Evolutionary conservation across 1,140 invertebrate genomes (phyloP).

Genomic region (Samia ricini): DNA sequence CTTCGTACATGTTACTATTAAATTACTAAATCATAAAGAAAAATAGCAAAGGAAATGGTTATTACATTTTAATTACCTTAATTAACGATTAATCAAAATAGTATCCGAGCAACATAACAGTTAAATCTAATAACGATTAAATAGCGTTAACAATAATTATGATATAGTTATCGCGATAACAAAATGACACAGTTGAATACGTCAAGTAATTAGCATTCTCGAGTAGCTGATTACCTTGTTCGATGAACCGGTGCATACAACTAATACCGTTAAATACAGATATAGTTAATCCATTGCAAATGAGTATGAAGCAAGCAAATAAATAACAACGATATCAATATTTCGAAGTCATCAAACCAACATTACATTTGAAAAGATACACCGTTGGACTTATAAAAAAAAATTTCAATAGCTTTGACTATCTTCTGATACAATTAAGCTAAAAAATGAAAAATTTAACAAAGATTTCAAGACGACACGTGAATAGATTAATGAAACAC

Average conservation of each 20-base stretch:
- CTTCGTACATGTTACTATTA: no score
- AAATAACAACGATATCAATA: neutral
- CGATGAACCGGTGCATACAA: slow-evolving; percentile 32
- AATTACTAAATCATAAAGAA: no score
- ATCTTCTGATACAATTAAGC: no score
- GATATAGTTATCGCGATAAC: slow-evolving; percentile 6
- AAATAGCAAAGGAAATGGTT: no score
- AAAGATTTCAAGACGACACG: no score
- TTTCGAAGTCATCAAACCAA: neutral
- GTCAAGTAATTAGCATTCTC: slow-evolving; percentile 8
- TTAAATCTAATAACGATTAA: neutral
- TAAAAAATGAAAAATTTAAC: no score
- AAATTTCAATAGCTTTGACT: no score
- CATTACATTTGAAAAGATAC: neutral
- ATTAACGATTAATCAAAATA: neutral
- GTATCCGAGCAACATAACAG: neutral
- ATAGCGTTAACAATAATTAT: slow-evolving; percentile 6
- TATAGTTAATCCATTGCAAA: neutral
- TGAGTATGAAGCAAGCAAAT: neutral
- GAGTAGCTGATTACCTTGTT: slow-evolving; percentile 31
- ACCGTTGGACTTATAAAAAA: no score
- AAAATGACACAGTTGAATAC: neutral
- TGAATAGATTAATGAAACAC: no score
- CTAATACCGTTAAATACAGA: slow-evolving; percentile 1
- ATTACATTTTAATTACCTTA: neutral